Evolutionary conservation across 53 echinoderm and acorn worm species (phyloP).

Genomic region (Apostichopus leukothele): DNA sequence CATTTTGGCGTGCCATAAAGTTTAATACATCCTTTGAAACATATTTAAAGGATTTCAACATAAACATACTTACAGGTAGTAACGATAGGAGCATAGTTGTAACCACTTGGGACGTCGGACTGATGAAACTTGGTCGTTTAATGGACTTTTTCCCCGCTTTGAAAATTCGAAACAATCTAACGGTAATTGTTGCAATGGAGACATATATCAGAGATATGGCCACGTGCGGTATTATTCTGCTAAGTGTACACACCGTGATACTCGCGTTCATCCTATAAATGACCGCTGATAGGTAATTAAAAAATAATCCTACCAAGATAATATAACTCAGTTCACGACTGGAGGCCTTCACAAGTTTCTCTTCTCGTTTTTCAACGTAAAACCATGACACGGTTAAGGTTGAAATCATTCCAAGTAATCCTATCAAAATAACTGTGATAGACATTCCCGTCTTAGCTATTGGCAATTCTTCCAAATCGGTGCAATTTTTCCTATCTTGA

Average conservation of each 20-base stretch:
- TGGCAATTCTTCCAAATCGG: conserved; percentile 39
- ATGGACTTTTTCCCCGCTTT: conserved; percentile 68
- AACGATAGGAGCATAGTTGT: conserved; percentile 58
- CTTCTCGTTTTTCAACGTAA: conserved; percentile 73
- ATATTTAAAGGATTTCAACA: background rate
- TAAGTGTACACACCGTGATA: conserved; percentile 49
- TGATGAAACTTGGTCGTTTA: conserved; percentile 80
- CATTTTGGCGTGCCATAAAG: too few relatives aligned
- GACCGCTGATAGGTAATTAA: conserved; percentile 58
- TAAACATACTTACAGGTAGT: conserved; percentile 66
- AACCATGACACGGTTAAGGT: conserved; percentile 53
- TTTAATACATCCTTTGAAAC: too few relatives aligned
- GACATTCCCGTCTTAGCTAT: conserved; percentile 39
- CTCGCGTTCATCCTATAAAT: conserved; percentile 55
- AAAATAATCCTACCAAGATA: conserved; percentile 73
- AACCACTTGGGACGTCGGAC: conserved; percentile 74
- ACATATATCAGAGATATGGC: conserved; percentile 85
- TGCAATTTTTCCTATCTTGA: conserved; percentile 1
- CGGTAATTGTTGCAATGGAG: conserved; percentile 80
- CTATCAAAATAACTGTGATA: conserved; percentile 39
- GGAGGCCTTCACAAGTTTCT: conserved; percentile 82
- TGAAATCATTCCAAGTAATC: conserved; percentile 50
- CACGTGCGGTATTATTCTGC: conserved; percentile 69
- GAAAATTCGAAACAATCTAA: conserved; percentile 86
- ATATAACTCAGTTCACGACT: conserved; percentile 89